phyloP scores from a whole-genome alignment of 2,797 vertebrate genomes.

The Falco peregrinus region DNA sequence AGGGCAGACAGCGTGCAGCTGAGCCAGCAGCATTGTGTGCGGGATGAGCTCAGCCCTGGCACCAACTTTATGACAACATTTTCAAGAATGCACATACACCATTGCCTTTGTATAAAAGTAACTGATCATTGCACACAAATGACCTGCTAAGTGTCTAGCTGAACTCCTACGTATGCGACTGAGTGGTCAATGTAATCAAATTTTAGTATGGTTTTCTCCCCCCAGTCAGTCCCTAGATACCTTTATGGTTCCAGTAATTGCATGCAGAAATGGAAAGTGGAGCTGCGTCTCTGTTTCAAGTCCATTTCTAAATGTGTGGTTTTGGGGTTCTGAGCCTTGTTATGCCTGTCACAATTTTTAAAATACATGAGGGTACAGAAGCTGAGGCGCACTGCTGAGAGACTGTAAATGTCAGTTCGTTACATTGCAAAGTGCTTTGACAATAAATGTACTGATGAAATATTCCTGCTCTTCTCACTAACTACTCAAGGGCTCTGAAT shows the following conservation, averaged over 20 bases:
- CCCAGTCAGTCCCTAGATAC: neutral
- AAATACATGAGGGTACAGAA: neutral
- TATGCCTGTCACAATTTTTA: neutral
- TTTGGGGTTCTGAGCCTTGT: neutral
- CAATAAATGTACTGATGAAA: neutral
- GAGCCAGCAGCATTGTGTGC: neutral
- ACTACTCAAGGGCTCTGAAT: neutral
- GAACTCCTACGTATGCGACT: neutral
- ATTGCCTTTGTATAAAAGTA: neutral
- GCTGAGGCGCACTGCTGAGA: neutral
- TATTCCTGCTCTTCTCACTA: neutral
- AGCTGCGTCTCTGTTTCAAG: neutral
- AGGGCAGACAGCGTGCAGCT: conserved; percentile 4
- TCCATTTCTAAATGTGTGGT: neutral
- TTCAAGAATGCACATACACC: neutral
- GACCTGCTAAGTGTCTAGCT: neutral
- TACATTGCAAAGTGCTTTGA: neutral
- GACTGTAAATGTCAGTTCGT: neutral
- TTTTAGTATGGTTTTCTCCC: neutral
- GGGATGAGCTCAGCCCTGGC: conserved; percentile 16
- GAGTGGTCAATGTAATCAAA: neutral
- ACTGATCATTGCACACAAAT: neutral
- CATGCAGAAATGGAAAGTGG: neutral
- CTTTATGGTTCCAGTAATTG: neutral
- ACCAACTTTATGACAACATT: neutral